Percentiles rank a stretch among this genome's conserved stretches.
These are phyloP conservation scores for Coenonympha arcania DNA, from an alignment of 2,888 invertebrate genomes.

Conservation along the genomic window DNA sequence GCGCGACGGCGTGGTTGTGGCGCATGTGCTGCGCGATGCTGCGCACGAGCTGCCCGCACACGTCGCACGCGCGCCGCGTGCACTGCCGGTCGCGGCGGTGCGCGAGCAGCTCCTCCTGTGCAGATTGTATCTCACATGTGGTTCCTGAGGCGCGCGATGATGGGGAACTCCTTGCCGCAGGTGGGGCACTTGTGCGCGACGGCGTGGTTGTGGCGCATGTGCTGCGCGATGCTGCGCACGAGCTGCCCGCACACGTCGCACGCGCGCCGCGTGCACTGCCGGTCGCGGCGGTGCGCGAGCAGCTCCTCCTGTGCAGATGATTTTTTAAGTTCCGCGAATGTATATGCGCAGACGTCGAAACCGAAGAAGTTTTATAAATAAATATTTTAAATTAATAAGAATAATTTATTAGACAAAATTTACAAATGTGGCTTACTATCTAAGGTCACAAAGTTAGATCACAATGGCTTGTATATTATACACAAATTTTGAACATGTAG, in stretches of 20 bases:
- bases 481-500: too few relatives aligned
- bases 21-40: conserved; percentile 65
- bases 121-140: conserved; percentile 49
- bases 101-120: conserved; percentile 49
- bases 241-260: conserved; percentile 66
- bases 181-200: conserved; percentile 58
- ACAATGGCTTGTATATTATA: too few relatives aligned
- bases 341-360: too few relatives aligned
- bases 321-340: too few relatives aligned
- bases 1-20: conserved; percentile 53
- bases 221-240: conserved; percentile 60
- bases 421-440: too few relatives aligned
- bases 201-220: conserved; percentile 62
- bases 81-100: conserved; percentile 64
- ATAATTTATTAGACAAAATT: too few relatives aligned
- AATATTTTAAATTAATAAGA: too few relatives aligned
- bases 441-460: too few relatives aligned
- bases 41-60: conserved; percentile 63
- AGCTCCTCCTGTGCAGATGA: conserved; percentile 58
- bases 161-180: conserved; percentile 64
- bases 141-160: conserved; percentile 61
- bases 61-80: conserved; percentile 64
- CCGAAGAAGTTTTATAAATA: too few relatives aligned
- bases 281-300: conserved; percentile 54
- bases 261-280: conserved; percentile 64